A percentile compares a stretch with the other conserved stretches of the same genome.
Conservation (phyloP, 2,888 invertebrate genomes). For the Nezara viridula region DNA sequence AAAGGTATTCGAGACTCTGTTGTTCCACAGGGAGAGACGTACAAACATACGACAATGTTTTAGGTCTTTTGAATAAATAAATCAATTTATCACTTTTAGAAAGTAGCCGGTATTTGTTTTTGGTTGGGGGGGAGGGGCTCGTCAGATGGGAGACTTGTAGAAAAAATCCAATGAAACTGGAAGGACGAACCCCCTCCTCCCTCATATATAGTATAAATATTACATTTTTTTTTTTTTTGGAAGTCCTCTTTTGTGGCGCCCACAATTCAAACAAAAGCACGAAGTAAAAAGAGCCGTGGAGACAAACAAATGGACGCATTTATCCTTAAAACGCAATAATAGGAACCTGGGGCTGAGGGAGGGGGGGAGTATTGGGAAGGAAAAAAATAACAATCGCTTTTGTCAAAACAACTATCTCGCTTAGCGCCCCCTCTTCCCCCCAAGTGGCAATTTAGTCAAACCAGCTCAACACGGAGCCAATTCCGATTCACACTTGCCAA, state of each 20-base stretch:
- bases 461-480: conserved; percentile 45
- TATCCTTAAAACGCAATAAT: conserved; percentile 61
- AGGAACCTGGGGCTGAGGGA: background rate
- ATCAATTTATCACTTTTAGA: conserved; percentile 62
- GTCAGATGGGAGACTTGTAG: conserved; percentile 50
- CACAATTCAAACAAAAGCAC: conserved; percentile 55
- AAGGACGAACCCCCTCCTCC: background rate
- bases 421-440: conserved; percentile 41
- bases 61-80: conserved; percentile 62
- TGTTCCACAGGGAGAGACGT: conserved; percentile 54
- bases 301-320: conserved; percentile 61
- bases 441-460: conserved; percentile 49
- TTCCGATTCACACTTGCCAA: conserved; percentile 55
- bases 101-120: conserved; percentile 57
- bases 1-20: conserved; percentile 58
- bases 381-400: conserved; percentile 57
- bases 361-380: conserved; percentile 8
- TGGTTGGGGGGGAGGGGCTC: conserved; percentile 31
- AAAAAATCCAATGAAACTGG: conserved; percentile 33
- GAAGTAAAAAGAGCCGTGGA: conserved; percentile 9
- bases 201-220: conserved; percentile 60
- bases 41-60: conserved; percentile 61
- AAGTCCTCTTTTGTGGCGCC: conserved; percentile 49
- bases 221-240: conserved; percentile 43
- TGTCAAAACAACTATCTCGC: conserved; percentile 58